These are phyloP conservation scores for Sebastes oblongus DNA, from an alignment of 2,797 vertebrate species.

Conservation along the genomic window DNA sequence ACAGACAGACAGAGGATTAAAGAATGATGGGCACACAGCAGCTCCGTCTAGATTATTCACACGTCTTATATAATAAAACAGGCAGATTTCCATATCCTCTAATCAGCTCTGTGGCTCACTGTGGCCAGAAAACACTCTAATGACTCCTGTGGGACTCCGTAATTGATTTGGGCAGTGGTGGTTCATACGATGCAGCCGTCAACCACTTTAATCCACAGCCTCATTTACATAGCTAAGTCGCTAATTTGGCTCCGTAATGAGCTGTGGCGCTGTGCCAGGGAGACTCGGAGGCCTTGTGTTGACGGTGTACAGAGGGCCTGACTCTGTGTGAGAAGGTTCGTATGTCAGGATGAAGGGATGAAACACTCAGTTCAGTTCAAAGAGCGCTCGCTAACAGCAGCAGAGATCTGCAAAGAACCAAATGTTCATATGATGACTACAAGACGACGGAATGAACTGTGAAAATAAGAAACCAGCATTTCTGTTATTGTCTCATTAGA, in stretches of 20 bases:
- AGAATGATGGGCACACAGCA: conserved; percentile 22
- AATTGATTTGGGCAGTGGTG: conserved; percentile 43
- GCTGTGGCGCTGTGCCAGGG: conserved; percentile 32
- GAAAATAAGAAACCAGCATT: neutral
- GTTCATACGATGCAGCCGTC: conserved; percentile 35
- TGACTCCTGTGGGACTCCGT: conserved; percentile 41
- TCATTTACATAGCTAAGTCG: conserved; percentile 64
- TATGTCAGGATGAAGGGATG: neutral
- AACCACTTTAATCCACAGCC: conserved; percentile 47
- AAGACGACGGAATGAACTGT: neutral
- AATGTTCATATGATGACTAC: neutral
- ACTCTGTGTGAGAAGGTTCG: neutral
- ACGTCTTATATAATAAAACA: conserved; percentile 23
- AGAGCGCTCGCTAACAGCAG: neutral
- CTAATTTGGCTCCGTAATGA: conserved; percentile 66
- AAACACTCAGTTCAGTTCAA: neutral
- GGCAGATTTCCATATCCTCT: conserved; percentile 45
- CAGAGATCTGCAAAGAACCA: neutral
- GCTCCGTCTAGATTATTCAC: conserved; percentile 12
- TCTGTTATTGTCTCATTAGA: neutral
- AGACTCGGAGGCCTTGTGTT: conserved; percentile 17
- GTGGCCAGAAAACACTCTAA: conserved; percentile 41
- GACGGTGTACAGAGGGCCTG: neutral
- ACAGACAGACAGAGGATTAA: neutral
- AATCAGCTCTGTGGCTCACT: conserved; percentile 38